phyloP scores from a whole-genome alignment of 2,797 vertebrate genomes.

The Silurus aristotelis region DNA sequence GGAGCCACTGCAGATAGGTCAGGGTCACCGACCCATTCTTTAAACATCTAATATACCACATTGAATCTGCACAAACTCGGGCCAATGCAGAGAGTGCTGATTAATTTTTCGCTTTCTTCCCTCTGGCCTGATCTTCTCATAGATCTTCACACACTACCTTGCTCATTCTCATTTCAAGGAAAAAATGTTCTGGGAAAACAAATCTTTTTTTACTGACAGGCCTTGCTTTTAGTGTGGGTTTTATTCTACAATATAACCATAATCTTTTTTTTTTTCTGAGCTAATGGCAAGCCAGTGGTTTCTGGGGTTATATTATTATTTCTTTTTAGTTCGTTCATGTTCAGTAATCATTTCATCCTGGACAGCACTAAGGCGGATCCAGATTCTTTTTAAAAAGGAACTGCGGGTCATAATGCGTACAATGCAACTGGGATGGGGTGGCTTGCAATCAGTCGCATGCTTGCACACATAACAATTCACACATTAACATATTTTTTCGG shows the following conservation, averaged over 20 bases:
- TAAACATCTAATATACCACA: conserved; percentile 45
- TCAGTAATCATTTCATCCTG: neutral
- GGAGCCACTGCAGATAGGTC: conserved; percentile 56
- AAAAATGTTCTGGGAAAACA: neutral
- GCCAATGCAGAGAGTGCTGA: conserved; percentile 20
- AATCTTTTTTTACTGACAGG: conserved; percentile 6
- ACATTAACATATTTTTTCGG: neutral
- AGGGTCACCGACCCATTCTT: conserved; percentile 65
- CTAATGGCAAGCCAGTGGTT: neutral
- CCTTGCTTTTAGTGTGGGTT: conserved; percentile 13
- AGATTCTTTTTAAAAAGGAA: neutral
- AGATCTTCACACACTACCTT: conserved; percentile 8
- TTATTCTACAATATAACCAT: conserved; percentile 1
- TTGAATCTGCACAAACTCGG: neutral
- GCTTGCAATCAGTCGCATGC: too few species aligned
- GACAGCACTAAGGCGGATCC: neutral
- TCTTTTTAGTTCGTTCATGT: neutral
- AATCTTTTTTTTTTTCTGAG: neutral
- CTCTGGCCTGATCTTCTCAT: conserved; percentile 19
- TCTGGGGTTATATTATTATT: neutral
- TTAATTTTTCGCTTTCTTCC: conserved; percentile 6
- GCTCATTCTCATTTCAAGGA: neutral
- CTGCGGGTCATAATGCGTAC: neutral
- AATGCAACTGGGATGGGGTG: neutral
- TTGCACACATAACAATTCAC: neutral